A percentile compares a stretch with the other conserved stretches of the same genome.
Conservation (phyloP, 2,113 vertebrate genomes). For the Cryptomyrus ogoouensis region DNA sequence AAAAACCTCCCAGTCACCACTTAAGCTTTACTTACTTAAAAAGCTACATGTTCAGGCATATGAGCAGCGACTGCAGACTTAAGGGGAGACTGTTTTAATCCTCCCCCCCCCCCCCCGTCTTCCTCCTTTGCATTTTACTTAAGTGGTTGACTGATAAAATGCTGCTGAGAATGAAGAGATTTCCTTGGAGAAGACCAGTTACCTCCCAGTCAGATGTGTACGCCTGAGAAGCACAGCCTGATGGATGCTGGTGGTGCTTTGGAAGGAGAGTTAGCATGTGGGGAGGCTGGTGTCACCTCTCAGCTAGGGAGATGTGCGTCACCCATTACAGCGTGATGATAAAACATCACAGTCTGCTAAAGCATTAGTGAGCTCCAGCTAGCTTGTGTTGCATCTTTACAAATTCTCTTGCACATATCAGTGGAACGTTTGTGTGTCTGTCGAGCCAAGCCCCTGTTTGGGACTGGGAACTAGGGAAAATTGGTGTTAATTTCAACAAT, state of each 20-base stretch:
- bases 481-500: background rate
- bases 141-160: background rate
- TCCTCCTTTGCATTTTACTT: background rate
- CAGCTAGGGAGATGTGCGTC: background rate
- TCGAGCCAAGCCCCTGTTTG: background rate
- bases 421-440: background rate
- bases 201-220: background rate
- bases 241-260: background rate
- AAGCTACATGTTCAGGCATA: background rate
- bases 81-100: too few species aligned
- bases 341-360: background rate
- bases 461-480: background rate
- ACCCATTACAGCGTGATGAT: background rate
- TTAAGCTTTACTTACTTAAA: background rate
- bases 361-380: background rate
- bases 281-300: background rate
- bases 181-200: background rate
- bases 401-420: background rate
- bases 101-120: background rate
- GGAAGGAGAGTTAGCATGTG: background rate
- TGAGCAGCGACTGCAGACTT: background rate
- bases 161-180: background rate
- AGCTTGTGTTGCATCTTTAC: background rate
- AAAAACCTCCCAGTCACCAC: background rate
- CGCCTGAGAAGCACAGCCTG: background rate